Evolutionary conservation across 2,797 vertebrate genomes (phyloP), one percentile per base, ranked within the genome.

Genomic region (Alosa sapidissima): DNA sequence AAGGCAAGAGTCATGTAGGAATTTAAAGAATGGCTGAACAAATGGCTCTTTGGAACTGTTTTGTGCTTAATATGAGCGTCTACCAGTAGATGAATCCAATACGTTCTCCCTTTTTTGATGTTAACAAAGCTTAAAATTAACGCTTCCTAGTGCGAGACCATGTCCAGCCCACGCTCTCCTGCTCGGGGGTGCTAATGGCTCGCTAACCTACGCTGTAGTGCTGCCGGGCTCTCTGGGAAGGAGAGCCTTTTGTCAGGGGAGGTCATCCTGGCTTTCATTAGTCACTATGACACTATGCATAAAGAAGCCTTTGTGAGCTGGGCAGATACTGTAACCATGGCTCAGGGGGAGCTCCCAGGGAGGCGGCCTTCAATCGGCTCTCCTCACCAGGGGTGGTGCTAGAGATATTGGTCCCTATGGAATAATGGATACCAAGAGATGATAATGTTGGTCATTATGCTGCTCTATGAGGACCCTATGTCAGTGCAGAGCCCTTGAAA

Each of bases 291-390:
- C 72, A 47, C 72, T 41, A 41, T 41, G 28, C 8, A 78, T 78
- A 78, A 47, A 78, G 72, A 16, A 6, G 72, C 72, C 72, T 45
- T 78, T 78, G 72, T 78, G 72, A 78, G 72, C 72, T 4, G 33
- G 11, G 36, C 36, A 47, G 41, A 45, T 19, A 47, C 72, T 78
- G 72, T 19, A 78, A 14, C 21, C 72, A 78, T 6, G n/a, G 24
- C 36, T 78, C 72, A 47, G 36, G 41, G 72, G 72, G 72, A 36
- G 19, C 16, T 21, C 16, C 41, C 54, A 55, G 19, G 41, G 72
- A 78, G 72, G 19, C 16, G 41, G 16, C 16, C 41, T 72, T 47
- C 36, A 47, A 9, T 47, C 36, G 13, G 19, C 72, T 21, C 19
- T 9, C 41, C 72, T 24, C 58, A 62, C 9, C 21, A 5, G 19